Base-by-base conservation (phyloP, 2,113 vertebrate species). In the Corythoichthys haematopterus region DNA sequence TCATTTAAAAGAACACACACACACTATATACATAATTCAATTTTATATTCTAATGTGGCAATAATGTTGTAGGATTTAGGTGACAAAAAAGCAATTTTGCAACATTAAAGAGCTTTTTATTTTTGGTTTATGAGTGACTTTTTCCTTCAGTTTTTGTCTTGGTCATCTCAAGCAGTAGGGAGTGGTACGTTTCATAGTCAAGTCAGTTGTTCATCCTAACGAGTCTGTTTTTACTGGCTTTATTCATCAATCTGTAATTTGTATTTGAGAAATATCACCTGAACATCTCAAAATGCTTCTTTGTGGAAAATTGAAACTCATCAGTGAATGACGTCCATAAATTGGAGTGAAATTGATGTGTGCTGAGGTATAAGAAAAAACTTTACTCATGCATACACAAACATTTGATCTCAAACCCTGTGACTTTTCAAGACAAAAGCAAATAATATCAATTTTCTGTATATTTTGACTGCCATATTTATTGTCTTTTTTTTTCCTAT, bases 71-170 rank as follows among this genome's bases (percentile, higher is more conserved):
- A 14, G 12, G 64, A 57, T 67, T 74, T 10, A 53, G 28, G 53
- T 35, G 53, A 43, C 68, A 58, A 12, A 62, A 61, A 65, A 57
- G 36, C 35, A 48, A 14, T 70, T 80, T 51, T 33, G 59, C 57
- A 3, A 61, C 38, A 81, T 72, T 83, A 87, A 85, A 84, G 28
- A 48, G 65, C 28, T 37, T 77, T 83, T 74, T 62, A 72, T 66
- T 72, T 80, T 85, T 78, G 55, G 45, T 73, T 74, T 1, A 28
- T 50, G 58, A 57, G 63, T 68, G 51, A 59, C 51, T 37, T 13
- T 35, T 9, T 38, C 4, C 47, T 3, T 50, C 1, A 7, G 0
- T 62, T 51, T 68, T 16, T 0, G 4, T 37, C 50, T 63, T 66
- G 4, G 3, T 52, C 11, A 3, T 61, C 4, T 20, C 16, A 28